These are phyloP conservation scores for roundworm (Caenorhabditis elegans) DNA, from an alignment of 1,140 invertebrate species.

Conservation along the genomic window DNA sequence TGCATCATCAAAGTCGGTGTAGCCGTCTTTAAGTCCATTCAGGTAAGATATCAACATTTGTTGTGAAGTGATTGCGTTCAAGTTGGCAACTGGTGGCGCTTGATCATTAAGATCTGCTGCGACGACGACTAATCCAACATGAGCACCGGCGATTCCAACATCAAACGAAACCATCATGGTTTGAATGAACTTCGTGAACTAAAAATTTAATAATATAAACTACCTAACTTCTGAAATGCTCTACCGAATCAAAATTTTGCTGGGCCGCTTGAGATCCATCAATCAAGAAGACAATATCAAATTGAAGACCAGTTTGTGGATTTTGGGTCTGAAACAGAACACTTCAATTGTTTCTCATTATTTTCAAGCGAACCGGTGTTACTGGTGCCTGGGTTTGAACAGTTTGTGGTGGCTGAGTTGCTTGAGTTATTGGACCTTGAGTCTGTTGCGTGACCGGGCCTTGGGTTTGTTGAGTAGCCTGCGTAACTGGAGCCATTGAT, in stretches of 20 bases:
- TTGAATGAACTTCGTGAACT: slow-evolving; percentile 39
- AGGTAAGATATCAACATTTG: not conserved
- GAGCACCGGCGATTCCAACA: not conserved
- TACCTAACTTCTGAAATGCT: too few species aligned
- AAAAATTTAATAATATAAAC: not conserved
- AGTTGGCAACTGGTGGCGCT: not conserved
- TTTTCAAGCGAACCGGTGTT: too few species aligned
- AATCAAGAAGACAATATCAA: slow-evolving; percentile 43
- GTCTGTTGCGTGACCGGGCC: not conserved
- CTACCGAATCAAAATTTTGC: slow-evolving; percentile 23
- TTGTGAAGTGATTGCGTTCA: not conserved
- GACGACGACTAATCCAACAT: not conserved
- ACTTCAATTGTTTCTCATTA: too few species aligned
- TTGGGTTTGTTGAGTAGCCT: not conserved
- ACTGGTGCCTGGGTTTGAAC: too few species aligned
- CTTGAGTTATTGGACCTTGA: not conserved
- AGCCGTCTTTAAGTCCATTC: not conserved
- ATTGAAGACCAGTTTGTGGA: not conserved
- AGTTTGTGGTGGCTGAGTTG: too few species aligned
- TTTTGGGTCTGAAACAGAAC: not conserved
- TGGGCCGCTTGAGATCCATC: not conserved
- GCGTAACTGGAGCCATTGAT: not conserved
- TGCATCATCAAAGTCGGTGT: slow-evolving; percentile 2
- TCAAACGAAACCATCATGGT: slow-evolving; percentile 27
- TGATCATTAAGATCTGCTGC: not conserved